Conservation (phyloP, 2,888 invertebrate genomes). For the Yponomeuta evonymella region DNA sequence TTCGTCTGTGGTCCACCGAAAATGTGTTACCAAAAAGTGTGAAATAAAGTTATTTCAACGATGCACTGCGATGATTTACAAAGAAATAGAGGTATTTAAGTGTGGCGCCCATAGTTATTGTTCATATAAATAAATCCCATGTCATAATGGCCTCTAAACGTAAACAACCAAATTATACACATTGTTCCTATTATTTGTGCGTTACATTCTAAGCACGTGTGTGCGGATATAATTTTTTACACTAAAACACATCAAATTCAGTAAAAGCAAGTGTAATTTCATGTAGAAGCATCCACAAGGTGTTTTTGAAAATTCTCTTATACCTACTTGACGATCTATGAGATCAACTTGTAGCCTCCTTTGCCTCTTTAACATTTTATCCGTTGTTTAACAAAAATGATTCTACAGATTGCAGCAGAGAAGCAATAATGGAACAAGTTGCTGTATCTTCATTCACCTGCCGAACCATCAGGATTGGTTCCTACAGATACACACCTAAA, state of each 20-base stretch:
- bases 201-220: too few species aligned
- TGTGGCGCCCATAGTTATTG: background rate
- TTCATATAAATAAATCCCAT: background rate
- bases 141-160: background rate
- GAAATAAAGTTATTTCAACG: background rate
- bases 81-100: constrained; percentile 1
- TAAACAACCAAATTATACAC: background rate
- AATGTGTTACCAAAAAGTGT: background rate
- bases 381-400: background rate
- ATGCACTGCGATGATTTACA: background rate
- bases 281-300: too few species aligned
- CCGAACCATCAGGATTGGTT: constrained; percentile 89
- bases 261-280: too few species aligned
- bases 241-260: too few species aligned
- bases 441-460: constrained; percentile 79
- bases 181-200: too few species aligned
- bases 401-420: constrained; percentile 72
- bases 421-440: constrained; percentile 65
- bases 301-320: too few species aligned
- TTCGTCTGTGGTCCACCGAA: background rate
- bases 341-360: too few species aligned
- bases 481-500: constrained; percentile 85
- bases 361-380: too few species aligned
- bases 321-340: too few species aligned
- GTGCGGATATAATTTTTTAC: too few species aligned